Base-by-base conservation (phyloP, 1,140 invertebrate genomes). In the Achroia grisella region DNA sequence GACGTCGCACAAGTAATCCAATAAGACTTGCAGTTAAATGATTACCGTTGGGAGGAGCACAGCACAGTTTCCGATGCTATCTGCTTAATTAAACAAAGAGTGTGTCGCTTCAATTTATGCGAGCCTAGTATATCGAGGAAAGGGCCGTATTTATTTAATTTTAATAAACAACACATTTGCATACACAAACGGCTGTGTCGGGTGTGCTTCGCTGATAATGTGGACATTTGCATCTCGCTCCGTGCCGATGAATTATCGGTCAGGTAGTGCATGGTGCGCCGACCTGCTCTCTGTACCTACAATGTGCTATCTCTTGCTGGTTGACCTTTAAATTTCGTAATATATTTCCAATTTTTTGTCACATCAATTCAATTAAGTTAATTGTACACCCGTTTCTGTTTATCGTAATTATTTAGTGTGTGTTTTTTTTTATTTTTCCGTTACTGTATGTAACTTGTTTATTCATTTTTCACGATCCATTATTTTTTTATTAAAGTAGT, bases 91-190 rank as follows among this genome's bases (percentile, higher is more conserved):
- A 52, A 57, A 62, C 51, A 46, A 48, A 44, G 46, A 44, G 35
- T 29, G n/a, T 3, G 29, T 17, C 17, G 35, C 11, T 31, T 10
- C 10, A 29, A 37, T 57, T 49, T 46, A 53, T 47, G 35, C 30
- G 33, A 14, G 31, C 41, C 46, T 35, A 34, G 57, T 50, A 48
- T 30, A 40, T 30, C 5, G 27, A 17, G 23, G 27, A 44, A 44
- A 33, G 27, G 48, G 51, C 31, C 32, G 54, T 70, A 76, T 74
- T 72, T 76, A 72, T 76, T 71, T 76, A 71, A 76, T 76, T 79
- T 76, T 79, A 79, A 76, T 74, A 79, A 70, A 69, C 68, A 60
- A 42, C 15, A 23, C 42, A 70, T 79, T 75, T 68, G 63, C 70
- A 75, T 70, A 70, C 41, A 45, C 59, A 50, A 53, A 46, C 56